phyloP scores from a whole-genome alignment of 2,797 vertebrate genomes.

The Centroberyx gerrardi region DNA sequence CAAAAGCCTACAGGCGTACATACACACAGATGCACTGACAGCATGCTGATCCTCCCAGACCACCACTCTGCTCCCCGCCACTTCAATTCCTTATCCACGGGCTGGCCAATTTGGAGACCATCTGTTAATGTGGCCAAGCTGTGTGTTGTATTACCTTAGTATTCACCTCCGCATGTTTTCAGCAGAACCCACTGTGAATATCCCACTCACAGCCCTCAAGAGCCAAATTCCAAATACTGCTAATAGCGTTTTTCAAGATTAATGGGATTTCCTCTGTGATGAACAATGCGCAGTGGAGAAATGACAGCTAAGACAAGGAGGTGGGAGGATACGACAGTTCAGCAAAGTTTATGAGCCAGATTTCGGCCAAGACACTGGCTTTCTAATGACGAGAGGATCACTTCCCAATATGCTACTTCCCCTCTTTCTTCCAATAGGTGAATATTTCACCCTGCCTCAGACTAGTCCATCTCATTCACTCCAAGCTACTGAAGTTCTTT shows the following conservation, averaged over 20 bases:
- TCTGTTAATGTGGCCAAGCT: constrained; percentile 46
- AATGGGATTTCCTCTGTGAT: constrained; percentile 27
- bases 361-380: neutral
- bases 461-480: too few species aligned
- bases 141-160: constrained; percentile 14
- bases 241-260: constrained; percentile 8
- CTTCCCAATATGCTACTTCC: too few species aligned
- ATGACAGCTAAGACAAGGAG: neutral
- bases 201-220: constrained; percentile 26
- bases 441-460: too few species aligned
- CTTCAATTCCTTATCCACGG: constrained; percentile 29
- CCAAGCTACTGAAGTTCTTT: neutral
- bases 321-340: neutral
- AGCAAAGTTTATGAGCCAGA: neutral
- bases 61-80: neutral
- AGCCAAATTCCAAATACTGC: constrained; percentile 29
- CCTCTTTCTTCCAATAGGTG: too few species aligned
- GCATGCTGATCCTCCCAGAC: neutral
- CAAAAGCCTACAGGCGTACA: too few species aligned
- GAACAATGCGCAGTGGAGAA: constrained; percentile 1
- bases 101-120: constrained; percentile 39
- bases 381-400: too few species aligned
- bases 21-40: neutral
- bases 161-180: constrained; percentile 21
- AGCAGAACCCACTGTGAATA: constrained; percentile 21